These are phyloP conservation scores for Gopherus flavomarginatus DNA, from an alignment of 2,113 vertebrate species.

Conservation along the genomic window DNA sequence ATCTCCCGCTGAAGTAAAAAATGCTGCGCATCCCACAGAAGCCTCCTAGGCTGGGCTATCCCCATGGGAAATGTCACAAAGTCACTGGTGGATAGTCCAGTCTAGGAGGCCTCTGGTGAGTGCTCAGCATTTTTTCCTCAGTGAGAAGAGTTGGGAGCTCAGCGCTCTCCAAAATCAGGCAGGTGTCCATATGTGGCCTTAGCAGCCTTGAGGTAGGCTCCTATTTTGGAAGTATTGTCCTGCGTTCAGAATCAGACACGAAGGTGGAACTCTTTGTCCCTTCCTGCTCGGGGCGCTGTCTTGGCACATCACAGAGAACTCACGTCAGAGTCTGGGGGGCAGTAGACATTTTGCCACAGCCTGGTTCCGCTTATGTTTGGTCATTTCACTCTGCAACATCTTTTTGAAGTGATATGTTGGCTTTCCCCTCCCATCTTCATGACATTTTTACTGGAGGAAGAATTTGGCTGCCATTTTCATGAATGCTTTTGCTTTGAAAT, in stretches of 20 bases:
- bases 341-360: background rate
- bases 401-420: background rate
- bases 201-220: background rate
- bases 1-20: background rate
- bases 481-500: background rate
- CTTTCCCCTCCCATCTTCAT: background rate
- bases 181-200: background rate
- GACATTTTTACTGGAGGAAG: background rate
- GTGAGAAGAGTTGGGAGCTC: background rate
- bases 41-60: background rate
- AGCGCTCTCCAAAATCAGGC: background rate
- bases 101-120: background rate
- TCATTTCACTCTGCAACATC: background rate
- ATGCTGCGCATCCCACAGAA: background rate
- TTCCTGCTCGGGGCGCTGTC: background rate
- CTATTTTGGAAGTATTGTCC: background rate
- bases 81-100: background rate
- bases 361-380: background rate
- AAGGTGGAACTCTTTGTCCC: background rate
- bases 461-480: background rate
- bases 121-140: background rate
- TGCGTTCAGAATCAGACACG: background rate
- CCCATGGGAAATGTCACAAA: background rate
- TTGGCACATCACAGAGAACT: background rate
- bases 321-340: background rate